Conservation (phyloP, 2,888 invertebrate species). For the Ectemnius lituratus region DNA sequence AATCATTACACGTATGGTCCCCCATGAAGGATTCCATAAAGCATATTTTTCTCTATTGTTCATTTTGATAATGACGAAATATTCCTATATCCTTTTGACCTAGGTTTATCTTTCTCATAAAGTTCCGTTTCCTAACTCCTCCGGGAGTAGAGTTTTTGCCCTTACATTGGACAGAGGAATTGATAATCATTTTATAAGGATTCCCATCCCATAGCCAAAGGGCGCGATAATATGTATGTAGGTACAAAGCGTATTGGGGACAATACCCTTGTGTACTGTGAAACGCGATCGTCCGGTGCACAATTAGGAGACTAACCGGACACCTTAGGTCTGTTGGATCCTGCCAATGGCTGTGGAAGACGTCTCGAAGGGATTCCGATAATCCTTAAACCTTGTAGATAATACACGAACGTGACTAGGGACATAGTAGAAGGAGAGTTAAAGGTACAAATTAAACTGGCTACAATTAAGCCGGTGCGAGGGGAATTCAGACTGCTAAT, state of each 20-base stretch:
- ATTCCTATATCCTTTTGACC: too few species aligned
- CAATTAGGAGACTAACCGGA: conserved; percentile 58
- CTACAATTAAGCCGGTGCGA: neutral
- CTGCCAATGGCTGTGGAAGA: conserved; percentile 36
- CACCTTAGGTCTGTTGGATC: conserved; percentile 43
- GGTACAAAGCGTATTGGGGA: conserved; percentile 36
- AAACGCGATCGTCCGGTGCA: conserved; percentile 65
- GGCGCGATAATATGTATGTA: too few species aligned
- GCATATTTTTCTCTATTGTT: too few species aligned
- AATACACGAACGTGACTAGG: neutral
- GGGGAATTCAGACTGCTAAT: conserved; percentile 6
- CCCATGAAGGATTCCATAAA: too few species aligned
- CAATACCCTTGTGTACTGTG: conserved; percentile 63
- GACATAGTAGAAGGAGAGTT: neutral
- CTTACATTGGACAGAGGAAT: too few species aligned
- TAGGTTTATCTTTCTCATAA: too few species aligned
- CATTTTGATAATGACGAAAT: too few species aligned
- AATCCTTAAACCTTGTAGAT: conserved; percentile 46
- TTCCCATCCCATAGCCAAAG: too few species aligned
- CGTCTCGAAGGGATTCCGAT: conserved; percentile 40
- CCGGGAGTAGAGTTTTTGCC: too few species aligned
- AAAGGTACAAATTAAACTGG: conserved; percentile 7
- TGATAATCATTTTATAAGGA: too few species aligned
- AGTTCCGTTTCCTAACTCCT: too few species aligned
- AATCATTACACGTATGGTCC: too few species aligned